These are phyloP conservation scores for Rhynchonycteris naso DNA, from an alignment of 2,797 vertebrate species.

Conservation along the genomic window DNA sequence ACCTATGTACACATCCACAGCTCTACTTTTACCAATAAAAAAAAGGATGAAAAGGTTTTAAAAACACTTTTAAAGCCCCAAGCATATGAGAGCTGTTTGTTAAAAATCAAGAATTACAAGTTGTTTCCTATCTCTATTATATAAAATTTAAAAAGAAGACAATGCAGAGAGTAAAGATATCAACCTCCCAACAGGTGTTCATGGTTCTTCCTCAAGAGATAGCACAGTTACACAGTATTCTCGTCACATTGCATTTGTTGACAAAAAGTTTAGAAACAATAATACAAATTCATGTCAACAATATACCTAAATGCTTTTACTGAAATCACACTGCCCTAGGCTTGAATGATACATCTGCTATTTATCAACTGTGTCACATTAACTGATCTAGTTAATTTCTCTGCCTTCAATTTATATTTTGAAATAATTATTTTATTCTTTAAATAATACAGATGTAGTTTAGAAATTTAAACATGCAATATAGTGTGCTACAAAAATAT, in stretches of 20 bases:
- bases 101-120: constrained; percentile 28
- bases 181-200: not conserved
- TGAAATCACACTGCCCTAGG: not conserved
- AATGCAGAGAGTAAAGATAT: not conserved
- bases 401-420: constrained; percentile 35
- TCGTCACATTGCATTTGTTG: not conserved
- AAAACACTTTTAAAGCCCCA: not conserved
- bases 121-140: constrained; percentile 7
- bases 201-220: not conserved
- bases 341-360: constrained; percentile 12
- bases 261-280: constrained; percentile 9
- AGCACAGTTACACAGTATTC: not conserved
- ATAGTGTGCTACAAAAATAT: not conserved
- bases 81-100: not conserved
- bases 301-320: not conserved
- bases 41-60: not conserved
- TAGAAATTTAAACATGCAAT: not conserved
- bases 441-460: not conserved
- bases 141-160: constrained; percentile 15
- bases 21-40: constrained; percentile 13
- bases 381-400: not conserved
- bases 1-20: not conserved
- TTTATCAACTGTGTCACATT: not conserved
- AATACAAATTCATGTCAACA: constrained; percentile 36
- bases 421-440: constrained; percentile 29